Percentiles rank a stretch among this genome's conserved stretches.
Evolutionary conservation across 2,797 vertebrate genomes (phyloP).

Genomic region (Notolepis coatsorum): DNA sequence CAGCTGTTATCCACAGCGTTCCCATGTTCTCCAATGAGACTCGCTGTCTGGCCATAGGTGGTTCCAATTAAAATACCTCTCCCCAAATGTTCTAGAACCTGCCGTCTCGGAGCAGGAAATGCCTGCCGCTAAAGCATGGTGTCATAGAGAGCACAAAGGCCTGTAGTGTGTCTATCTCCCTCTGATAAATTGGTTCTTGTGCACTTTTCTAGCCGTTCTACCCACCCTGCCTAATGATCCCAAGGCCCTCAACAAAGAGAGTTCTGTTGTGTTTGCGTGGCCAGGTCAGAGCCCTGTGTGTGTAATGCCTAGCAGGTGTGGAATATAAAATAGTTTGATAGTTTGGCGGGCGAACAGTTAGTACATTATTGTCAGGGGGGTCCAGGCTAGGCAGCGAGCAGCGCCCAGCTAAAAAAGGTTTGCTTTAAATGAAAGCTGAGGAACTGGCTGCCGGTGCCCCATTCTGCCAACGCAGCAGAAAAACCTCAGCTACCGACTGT

Average conservation of each 20-base stretch:
- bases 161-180: slow-evolving; percentile 75
- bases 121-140: slow-evolving; percentile 62
- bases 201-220: slow-evolving; percentile 52
- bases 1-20: slow-evolving; percentile 52
- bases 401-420: slow-evolving; percentile 65
- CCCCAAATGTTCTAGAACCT: slow-evolving; percentile 75
- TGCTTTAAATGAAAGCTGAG: slow-evolving; percentile 76
- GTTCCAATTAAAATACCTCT: slow-evolving; percentile 80
- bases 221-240: slow-evolving; percentile 67
- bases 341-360: slow-evolving; percentile 73
- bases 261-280: slow-evolving; percentile 72
- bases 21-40: slow-evolving; percentile 48
- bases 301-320: slow-evolving; percentile 80
- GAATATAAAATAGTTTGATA: slow-evolving; percentile 79
- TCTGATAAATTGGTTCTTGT: slow-evolving; percentile 76
- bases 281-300: slow-evolving; percentile 59
- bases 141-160: slow-evolving; percentile 75
- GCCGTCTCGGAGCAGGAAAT: slow-evolving; percentile 65
- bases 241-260: slow-evolving; percentile 68
- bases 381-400: slow-evolving; percentile 51
- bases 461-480: slow-evolving; percentile 75
- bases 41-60: slow-evolving; percentile 61
- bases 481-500: slow-evolving; percentile 62
- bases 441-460: slow-evolving; percentile 64
- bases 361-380: slow-evolving; percentile 74